Evolutionary conservation across 2,888 invertebrate species (phyloP).

Genomic region (Parthenolecanium corni): DNA sequence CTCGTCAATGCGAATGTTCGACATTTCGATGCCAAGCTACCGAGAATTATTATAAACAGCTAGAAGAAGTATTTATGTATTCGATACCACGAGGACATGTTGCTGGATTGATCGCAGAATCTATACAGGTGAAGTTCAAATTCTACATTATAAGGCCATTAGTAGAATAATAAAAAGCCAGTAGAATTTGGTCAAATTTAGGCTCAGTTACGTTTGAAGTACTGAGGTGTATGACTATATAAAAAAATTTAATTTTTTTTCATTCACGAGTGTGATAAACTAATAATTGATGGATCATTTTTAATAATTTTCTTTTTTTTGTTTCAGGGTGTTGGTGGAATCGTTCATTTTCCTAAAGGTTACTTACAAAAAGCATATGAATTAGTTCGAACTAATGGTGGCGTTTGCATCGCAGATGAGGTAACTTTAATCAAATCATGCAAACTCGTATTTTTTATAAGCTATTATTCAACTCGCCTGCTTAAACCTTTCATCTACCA

Average conservation of each 20-base stretch:
- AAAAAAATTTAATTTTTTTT: background rate
- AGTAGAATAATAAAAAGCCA: too few relatives aligned
- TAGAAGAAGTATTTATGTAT: conserved; percentile 64
- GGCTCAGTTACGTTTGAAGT: background rate
- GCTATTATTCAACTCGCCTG: background rate
- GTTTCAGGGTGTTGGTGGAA: conserved; percentile 73
- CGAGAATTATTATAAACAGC: conserved; percentile 69
- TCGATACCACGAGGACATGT: conserved; percentile 64
- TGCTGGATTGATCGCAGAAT: conserved; percentile 87
- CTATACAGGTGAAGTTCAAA: conserved; percentile 74
- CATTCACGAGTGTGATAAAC: background rate
- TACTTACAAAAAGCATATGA: conserved; percentile 72
- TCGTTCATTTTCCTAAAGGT: conserved; percentile 80
- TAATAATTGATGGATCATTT: background rate
- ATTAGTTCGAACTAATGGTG: conserved; percentile 66
- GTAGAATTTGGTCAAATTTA: background rate
- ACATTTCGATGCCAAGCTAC: conserved; percentile 55
- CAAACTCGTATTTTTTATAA: background rate
- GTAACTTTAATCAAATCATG: conserved; percentile 39
- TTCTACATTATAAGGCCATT: too few relatives aligned
- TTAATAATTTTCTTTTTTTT: background rate
- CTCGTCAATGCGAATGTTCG: conserved; percentile 54
- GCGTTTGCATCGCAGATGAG: conserved; percentile 85
- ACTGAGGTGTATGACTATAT: background rate
- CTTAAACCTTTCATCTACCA: too few relatives aligned